phyloP scores from a whole-genome alignment of 1,140 invertebrate genomes.

The Leptestheria dahalacensis region DNA sequence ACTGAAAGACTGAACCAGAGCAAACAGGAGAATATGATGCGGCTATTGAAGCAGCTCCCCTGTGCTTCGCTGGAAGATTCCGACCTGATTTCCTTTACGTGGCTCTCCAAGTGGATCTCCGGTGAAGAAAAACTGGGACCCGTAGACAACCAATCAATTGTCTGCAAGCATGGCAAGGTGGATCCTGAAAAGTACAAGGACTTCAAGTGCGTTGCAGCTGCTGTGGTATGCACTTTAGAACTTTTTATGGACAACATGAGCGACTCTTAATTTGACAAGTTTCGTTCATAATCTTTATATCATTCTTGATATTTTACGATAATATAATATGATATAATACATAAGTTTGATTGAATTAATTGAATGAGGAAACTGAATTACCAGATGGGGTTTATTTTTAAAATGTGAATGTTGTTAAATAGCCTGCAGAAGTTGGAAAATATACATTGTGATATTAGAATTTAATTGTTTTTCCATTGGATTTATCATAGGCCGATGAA shows the following conservation, averaged over 20 bases:
- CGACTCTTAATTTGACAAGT: no score
- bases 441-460: no score
- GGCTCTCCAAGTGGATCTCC: conserved; percentile 34
- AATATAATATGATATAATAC: no score
- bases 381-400: no score
- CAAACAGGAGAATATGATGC: background rate
- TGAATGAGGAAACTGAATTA: no score
- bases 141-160: conserved; percentile 32
- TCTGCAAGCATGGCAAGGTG: conserved; percentile 35
- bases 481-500: conserved; percentile 25
- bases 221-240: conserved; percentile 27
- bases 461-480: background rate
- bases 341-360: no score
- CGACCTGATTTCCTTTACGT: conserved; percentile 36
- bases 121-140: conserved; percentile 21
- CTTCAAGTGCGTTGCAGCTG: conserved; percentile 28
- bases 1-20: conserved; percentile 6
- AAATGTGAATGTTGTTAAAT: no score
- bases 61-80: background rate
- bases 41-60: background rate
- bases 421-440: no score
- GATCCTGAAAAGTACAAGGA: conserved; percentile 30
- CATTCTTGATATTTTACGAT: no score
- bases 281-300: conserved; percentile 17
- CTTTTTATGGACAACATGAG: no score